phyloP scores from a whole-genome alignment of 1,140 invertebrate genomes.

The Diachasma alloeum region DNA sequence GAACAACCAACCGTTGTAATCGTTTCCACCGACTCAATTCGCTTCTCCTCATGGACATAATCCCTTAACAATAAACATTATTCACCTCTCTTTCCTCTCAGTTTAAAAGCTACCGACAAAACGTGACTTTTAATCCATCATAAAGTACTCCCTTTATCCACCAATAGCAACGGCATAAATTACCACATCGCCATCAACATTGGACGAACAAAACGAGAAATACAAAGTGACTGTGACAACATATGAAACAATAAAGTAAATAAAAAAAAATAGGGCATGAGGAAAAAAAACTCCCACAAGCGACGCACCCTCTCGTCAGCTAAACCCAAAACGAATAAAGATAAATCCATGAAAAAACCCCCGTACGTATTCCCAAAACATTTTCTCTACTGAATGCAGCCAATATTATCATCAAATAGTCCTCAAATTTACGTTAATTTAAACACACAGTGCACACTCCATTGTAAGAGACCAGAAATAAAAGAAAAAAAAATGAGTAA shows the following conservation, averaged over 20 bases:
- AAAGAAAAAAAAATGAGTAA: slow-evolving; percentile 39
- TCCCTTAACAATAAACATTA: slow-evolving; percentile 40
- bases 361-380: slow-evolving; percentile 13
- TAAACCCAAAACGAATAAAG: neutral
- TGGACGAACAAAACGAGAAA: no score
- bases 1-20: neutral
- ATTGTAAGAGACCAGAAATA: slow-evolving; percentile 35
- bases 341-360: neutral
- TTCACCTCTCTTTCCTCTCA: slow-evolving; percentile 65
- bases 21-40: slow-evolving; percentile 7
- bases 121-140: neutral
- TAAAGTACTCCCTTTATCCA: neutral
- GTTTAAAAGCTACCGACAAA: slow-evolving; percentile 51
- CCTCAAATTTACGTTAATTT: slow-evolving; percentile 27
- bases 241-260: no score
- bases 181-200: no score
- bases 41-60: slow-evolving; percentile 15
- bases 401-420: slow-evolving; percentile 10
- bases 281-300: neutral
- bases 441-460: slow-evolving; percentile 29
- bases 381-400: slow-evolving; percentile 22
- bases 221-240: no score
- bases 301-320: neutral
- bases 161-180: neutral
- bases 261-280: neutral